Conservation (phyloP, 2,888 invertebrate species). For the Clistopyga incitator region DNA sequence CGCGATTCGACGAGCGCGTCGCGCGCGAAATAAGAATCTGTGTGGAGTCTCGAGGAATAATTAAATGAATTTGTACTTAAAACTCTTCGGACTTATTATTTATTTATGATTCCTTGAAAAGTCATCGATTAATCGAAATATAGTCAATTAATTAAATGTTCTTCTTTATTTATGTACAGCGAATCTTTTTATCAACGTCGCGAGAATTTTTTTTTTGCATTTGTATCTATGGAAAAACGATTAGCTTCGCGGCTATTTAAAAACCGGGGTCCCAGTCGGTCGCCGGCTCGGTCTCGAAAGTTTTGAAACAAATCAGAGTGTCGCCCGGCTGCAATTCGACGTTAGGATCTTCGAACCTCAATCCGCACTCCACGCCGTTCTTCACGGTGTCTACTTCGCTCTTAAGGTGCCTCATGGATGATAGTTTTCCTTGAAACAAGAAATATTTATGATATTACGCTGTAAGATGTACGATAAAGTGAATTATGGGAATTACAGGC, state of each 20-base stretch:
- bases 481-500: background rate
- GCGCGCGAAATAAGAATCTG: constrained; percentile 33
- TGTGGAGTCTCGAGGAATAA: constrained; percentile 68
- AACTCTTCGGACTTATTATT: constrained; percentile 32
- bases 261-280: constrained; percentile 96
- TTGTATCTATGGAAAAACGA: constrained; percentile 22
- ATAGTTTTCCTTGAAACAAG: constrained; percentile 87
- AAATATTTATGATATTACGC: background rate
- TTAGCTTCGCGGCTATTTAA: constrained; percentile 81
- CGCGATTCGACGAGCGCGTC: constrained; percentile 11
- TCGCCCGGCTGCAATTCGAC: constrained; percentile 91
- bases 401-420: constrained; percentile 95
- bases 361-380: constrained; percentile 94
- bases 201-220: background rate
- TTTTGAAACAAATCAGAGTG: constrained; percentile 90
- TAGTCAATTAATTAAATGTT: background rate
- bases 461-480: background rate
- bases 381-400: constrained; percentile 93
- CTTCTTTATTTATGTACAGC: constrained; percentile 26
- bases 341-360: constrained; percentile 89
- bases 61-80: constrained; percentile 82
- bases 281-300: constrained; percentile 87
- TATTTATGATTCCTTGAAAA: background rate
- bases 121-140: background rate
- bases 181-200: constrained; percentile 12